Evolutionary conservation across 2,797 vertebrate species (phyloP), one percentile per base, ranked within the genome.

Genomic region (Eulemur albifrons): DNA sequence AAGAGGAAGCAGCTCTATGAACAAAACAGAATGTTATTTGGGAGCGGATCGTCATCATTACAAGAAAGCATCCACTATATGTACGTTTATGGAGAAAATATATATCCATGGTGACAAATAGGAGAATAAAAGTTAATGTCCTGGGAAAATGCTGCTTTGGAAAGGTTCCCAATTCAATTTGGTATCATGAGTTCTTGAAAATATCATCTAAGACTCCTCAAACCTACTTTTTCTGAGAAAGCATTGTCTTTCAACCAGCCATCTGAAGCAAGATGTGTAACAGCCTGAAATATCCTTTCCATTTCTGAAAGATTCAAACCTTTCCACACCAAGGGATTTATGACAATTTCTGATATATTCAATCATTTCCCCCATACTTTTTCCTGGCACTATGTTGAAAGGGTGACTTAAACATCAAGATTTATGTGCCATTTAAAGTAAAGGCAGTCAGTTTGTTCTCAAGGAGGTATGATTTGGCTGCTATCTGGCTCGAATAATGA

Each of bases 141-240:
- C n/a, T 63, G 3, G n/a, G 57, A 67, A 77, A 85, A 92, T 72
- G 59, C 8, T 93, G 30, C 69, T 95, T 98, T 98, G 98, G 90
- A 63, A 97, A 98, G 54, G 40, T 96, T 88, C 82, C 96, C 83
- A 94, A 95, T 95, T 98, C 70, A 54, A 77, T 81, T 96, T 96
- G 84, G 96, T 96, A 95, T 93, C 21, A 82, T 82, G 88, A 96
- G 69, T 97, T 98, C 93, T 95, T 97, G 73, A 96, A 97, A 98
- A 96, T 70, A 92, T 70, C 89, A 67, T 52, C 30, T 95, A 96
- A 75, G 43, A 27, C 15, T 83, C 76, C 40, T 89, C 27, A 93
- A 95, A 72, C 25, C 83, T 63, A 72, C 12, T 61, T 97, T 93
- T 96, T 96, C 96, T 30, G 14, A 97, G 88, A 82, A 93, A 32